Base-by-base conservation (phyloP, 2,113 vertebrate genomes). In the Lampris megalopsis region DNA sequence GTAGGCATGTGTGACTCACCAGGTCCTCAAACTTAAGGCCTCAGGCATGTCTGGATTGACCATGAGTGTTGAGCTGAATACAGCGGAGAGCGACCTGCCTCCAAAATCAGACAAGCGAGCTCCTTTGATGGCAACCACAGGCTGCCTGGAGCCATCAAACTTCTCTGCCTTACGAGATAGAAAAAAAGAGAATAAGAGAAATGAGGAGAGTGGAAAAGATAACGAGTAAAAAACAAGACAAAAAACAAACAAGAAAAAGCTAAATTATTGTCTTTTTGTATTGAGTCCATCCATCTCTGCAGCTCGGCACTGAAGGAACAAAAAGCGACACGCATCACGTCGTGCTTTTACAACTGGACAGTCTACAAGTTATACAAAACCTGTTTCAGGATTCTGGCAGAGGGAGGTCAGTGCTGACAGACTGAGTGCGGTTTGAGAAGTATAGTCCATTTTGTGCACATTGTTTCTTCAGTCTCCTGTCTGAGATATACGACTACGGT, bases 21-120 rank as follows among this genome's bases (percentile, higher is more conserved):
- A 98, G 85, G 94, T 95, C 77, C 96, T 94, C 64, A 98, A 93
- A 71, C 95, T 95, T 78, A 95, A 96, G 75, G 97, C 95, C 91
- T 97, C 95, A 6, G 96, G 95, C 89, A 95, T 95, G 81, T 98
- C 97, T 58, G 97, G 97, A 90, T 98, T 98, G 86, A 97, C 75
- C 84, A 97, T 88, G 73, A 98, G 8, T 9, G 95, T 97, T 79
- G 97, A 98, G 0, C 96, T 96, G 63, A 96, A 95, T 60, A 96
- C 58, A 24, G 95, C 93, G 1, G 96, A 97, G 65, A 98, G 92
- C 73, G 96, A 98, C 79, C 95, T 92, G 43, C 97, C 97, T 54
- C 96, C 96, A 54, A 97, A 98, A 88, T 97, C 96, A 47, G 97
- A 97, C 85, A 98, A 90, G 64, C 96, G 83, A 54, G 95, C 97